These are phyloP conservation scores for Bombyx mandarina DNA, from an alignment of 1,140 invertebrate genomes.

Conservation along the genomic window DNA sequence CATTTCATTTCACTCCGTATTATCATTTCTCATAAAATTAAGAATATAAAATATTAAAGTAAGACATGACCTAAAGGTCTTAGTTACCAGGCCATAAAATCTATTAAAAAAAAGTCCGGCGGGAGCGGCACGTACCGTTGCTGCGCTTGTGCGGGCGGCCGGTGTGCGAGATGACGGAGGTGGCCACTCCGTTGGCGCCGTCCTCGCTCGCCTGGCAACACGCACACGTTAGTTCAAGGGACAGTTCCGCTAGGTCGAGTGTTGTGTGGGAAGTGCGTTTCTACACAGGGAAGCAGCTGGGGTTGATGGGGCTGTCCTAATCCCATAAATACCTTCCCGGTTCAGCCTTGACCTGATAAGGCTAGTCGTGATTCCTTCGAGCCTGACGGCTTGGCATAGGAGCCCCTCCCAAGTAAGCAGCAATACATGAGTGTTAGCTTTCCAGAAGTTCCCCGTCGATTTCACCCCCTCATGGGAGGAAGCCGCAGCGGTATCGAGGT, in stretches of 20 bases:
- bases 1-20: no score
- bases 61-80: no score
- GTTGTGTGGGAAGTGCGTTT: background rate
- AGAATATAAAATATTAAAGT: no score
- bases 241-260: background rate
- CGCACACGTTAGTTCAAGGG: constrained; percentile 7
- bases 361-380: no score
- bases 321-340: no score
- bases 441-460: no score
- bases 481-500: background rate
- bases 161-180: constrained; percentile 63
- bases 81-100: no score
- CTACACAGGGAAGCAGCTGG: background rate
- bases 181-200: constrained; percentile 40
- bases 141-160: constrained; percentile 36
- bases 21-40: no score
- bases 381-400: background rate
- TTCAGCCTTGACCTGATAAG: no score
- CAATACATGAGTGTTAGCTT: background rate
- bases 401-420: no score
- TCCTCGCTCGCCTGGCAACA: constrained; percentile 25
- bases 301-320: background rate
- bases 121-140: constrained; percentile 30
- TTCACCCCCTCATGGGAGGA: no score
- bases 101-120: no score